Percentiles rank a stretch among this genome's conserved stretches.
phyloP scores from a whole-genome alignment of 2,888 invertebrate species.

The Clunio marinus region DNA sequence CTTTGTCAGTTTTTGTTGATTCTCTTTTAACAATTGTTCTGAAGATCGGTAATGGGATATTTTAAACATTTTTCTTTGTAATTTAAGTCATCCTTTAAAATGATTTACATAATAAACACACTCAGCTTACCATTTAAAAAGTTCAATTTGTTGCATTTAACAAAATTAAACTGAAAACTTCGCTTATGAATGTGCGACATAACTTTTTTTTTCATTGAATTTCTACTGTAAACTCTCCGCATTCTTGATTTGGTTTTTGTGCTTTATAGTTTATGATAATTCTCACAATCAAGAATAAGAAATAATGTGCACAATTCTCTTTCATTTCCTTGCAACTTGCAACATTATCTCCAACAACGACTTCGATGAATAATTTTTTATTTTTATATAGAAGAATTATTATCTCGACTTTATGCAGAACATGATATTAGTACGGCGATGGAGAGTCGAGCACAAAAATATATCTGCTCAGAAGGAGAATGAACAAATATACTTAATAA shows the following conservation, averaged over 20 bases:
- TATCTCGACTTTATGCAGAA: constrained; percentile 19
- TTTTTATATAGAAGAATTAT: constrained; percentile 23
- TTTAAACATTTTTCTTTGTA: too few species aligned
- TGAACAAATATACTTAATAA: too few species aligned
- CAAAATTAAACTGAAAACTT: neutral
- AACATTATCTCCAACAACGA: constrained; percentile 3
- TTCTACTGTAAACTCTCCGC: neutral
- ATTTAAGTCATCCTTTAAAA: too few species aligned
- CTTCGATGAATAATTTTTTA: constrained; percentile 21
- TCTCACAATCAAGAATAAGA: neutral
- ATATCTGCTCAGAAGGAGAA: neutral
- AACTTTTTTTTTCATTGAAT: constrained; percentile 8
- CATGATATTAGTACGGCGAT: constrained; percentile 11
- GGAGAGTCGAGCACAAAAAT: neutral
- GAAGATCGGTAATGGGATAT: too few species aligned
- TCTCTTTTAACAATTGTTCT: too few species aligned
- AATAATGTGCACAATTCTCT: constrained; percentile 17
- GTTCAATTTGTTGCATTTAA: too few species aligned
- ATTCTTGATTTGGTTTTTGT: neutral
- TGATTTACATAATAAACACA: too few species aligned
- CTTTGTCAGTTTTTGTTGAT: too few species aligned
- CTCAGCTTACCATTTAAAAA: too few species aligned
- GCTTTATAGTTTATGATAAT: constrained; percentile 21
- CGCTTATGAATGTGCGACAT: neutral
- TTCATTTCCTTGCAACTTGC: too few species aligned